These are phyloP conservation scores for Gambusia holbrooki DNA, from an alignment of 2,113 vertebrate species.

Conservation along the genomic window DNA sequence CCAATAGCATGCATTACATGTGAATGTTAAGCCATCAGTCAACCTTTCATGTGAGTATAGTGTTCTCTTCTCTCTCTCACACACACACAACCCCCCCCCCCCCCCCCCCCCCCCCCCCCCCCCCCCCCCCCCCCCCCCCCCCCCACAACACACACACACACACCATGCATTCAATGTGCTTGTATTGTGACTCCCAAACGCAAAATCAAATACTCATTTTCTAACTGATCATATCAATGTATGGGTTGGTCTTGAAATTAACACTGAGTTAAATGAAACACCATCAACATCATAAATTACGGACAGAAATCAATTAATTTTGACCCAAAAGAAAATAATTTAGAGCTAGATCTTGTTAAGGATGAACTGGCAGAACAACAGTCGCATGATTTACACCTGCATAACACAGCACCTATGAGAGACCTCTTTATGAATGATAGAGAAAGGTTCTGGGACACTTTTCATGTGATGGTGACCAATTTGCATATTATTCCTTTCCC, in stretches of 20 bases:
- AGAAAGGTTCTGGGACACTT: conserved; percentile 6
- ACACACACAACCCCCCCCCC: neutral
- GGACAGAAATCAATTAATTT: neutral
- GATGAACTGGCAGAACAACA: neutral
- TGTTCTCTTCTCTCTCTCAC: conserved; percentile 16
- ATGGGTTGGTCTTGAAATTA: conserved; percentile 54
- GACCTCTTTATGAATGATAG: neutral
- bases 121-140: neutral
- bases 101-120: neutral
- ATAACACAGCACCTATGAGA: neutral
- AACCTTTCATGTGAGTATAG: conserved; percentile 45
- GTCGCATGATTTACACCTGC: too few species aligned
- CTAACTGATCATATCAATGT: conserved; percentile 38
- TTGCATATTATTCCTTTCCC: neutral
- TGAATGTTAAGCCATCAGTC: conserved; percentile 54
- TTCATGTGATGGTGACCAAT: conserved; percentile 2
- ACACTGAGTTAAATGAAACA: conserved; percentile 49
- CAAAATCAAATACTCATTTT: conserved; percentile 29
- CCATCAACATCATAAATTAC: neutral
- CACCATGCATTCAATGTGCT: neutral
- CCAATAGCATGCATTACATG: conserved; percentile 35
- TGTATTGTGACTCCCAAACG: conserved; percentile 12
- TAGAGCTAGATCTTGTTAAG: neutral
- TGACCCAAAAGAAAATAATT: neutral
- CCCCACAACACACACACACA: conserved; percentile 4